Conservation (phyloP, 2,113 vertebrate genomes). For the Lynx canadensis region DNA sequence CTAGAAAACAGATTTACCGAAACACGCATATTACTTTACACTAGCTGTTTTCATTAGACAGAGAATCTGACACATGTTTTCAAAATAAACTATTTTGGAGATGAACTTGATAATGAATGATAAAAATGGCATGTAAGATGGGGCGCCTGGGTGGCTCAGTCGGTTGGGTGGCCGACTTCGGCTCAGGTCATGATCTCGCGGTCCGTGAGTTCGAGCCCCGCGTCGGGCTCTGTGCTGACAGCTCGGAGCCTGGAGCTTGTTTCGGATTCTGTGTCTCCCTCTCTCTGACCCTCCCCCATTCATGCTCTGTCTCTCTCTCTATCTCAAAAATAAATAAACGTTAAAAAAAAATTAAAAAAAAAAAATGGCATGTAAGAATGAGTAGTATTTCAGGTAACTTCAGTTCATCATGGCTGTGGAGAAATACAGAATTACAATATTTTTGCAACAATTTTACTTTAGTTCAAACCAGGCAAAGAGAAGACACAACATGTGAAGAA, state of each 20-base stretch:
- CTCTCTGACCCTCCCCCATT: too few relatives aligned
- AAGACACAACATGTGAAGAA: neutral
- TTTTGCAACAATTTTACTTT: conserved; percentile 17
- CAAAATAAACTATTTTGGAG: conserved; percentile 48
- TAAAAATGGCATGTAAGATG: neutral
- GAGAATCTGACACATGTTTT: neutral
- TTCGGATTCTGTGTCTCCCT: too few relatives aligned
- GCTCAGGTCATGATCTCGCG: too few relatives aligned
- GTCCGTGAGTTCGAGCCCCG: too few relatives aligned
- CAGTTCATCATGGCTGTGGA: neutral
- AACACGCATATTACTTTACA: neutral
- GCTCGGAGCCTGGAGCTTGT: too few relatives aligned
- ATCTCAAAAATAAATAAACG: too few relatives aligned
- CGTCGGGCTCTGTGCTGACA: too few relatives aligned
- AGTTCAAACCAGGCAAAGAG: conserved; percentile 12
- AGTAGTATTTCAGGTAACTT: neutral
- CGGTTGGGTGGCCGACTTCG: too few relatives aligned
- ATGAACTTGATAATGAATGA: neutral
- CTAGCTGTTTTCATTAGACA: conserved; percentile 9
- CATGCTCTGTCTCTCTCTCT: too few relatives aligned
- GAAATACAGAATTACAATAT: conserved; percentile 47
- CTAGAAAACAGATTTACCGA: conserved; percentile 81
- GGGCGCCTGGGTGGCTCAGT: too few relatives aligned
- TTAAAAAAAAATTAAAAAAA: too few relatives aligned
- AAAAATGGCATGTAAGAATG: neutral